phyloP scores from a whole-genome alignment of 2,888 invertebrate genomes.

The Eucriotettix oculatus region DNA sequence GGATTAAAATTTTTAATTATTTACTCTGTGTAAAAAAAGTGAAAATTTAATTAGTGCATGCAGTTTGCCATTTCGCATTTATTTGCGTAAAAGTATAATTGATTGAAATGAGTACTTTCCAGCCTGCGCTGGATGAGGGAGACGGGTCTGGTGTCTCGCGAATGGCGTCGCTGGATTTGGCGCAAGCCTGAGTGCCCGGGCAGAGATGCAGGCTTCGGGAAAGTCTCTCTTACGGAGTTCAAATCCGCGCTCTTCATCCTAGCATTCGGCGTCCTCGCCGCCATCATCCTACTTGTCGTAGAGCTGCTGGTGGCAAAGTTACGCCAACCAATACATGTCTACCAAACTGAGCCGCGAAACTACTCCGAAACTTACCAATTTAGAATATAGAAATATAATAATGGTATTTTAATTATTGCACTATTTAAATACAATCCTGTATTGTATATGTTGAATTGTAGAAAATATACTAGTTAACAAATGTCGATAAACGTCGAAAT shows the following conservation, averaged over 20 bases:
- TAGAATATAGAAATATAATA: too few species aligned
- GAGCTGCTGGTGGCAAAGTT: neutral
- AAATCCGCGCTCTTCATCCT: neutral
- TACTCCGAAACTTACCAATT: too few species aligned
- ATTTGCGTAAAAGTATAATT: neutral
- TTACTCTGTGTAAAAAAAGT: too few species aligned
- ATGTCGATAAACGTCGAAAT: too few species aligned
- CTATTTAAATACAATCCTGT: too few species aligned
- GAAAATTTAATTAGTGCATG: too few species aligned
- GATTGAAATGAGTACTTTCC: neutral
- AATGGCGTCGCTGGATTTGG: neutral
- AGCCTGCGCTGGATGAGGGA: constrained; percentile 1
- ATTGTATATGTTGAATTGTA: too few species aligned
- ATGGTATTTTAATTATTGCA: too few species aligned
- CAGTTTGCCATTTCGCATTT: neutral
- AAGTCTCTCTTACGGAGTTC: neutral
- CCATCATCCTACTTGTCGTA: neutral
- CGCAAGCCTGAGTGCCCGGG: neutral
- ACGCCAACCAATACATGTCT: neutral
- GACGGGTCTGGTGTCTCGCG: neutral
- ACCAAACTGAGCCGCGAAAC: too few species aligned
- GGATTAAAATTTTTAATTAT: too few species aligned
- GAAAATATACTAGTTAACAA: too few species aligned
- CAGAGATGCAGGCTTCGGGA: neutral
- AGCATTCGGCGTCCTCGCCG: neutral